Conservation (phyloP, 2,797 vertebrate genomes). For the Arvicola amphibius region DNA sequence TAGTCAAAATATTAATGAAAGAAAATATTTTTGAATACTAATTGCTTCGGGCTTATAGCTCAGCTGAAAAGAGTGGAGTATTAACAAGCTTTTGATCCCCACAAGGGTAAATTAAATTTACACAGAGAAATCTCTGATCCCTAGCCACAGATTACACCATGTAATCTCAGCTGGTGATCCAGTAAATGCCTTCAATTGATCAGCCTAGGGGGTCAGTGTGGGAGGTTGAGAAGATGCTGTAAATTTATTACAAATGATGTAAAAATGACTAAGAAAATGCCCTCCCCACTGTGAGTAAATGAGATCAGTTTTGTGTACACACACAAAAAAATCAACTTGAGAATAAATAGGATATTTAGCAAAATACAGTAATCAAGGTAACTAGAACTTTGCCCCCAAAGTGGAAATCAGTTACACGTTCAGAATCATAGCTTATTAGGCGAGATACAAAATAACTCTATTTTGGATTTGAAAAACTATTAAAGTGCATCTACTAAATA, state of each 20-base stretch:
- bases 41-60: constrained; percentile 68
- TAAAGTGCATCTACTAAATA: background rate
- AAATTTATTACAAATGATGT: constrained; percentile 45
- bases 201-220: background rate
- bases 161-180: constrained; percentile 59
- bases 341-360: background rate
- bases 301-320: constrained; percentile 37
- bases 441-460: background rate
- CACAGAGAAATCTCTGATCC: constrained; percentile 60
- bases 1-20: constrained; percentile 35
- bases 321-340: constrained; percentile 4
- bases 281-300: background rate
- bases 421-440: background rate
- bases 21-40: constrained; percentile 69
- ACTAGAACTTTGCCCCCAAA: background rate
- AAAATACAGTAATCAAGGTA: constrained; percentile 24
- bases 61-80: constrained; percentile 50
- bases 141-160: constrained; percentile 55
- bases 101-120: constrained; percentile 72
- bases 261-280: constrained; percentile 54
- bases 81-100: constrained; percentile 72
- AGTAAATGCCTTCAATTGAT: constrained; percentile 26
- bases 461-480: constrained; percentile 42
- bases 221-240: background rate
- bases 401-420: background rate